These are phyloP conservation scores for Pyrrhopygopsis socrates DNA, from an alignment of 2,888 invertebrate genomes.

Conservation along the genomic window DNA sequence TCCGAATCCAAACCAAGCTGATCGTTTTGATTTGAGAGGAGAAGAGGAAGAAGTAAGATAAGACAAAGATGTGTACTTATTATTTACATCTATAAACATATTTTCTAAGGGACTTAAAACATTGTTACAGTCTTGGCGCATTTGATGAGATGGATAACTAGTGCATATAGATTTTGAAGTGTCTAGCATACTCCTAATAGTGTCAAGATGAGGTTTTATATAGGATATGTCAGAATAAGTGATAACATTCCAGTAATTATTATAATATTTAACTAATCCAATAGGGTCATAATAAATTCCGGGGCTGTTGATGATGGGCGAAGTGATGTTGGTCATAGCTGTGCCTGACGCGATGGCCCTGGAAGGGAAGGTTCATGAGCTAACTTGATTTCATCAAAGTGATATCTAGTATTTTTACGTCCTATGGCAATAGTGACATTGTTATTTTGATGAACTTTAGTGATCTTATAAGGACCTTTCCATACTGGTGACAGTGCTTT, in stretches of 20 bases:
- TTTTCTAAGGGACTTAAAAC: too few relatives aligned
- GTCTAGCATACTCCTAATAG: neutral
- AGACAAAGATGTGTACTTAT: too few relatives aligned
- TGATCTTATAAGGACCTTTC: conserved; percentile 84
- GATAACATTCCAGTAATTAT: conserved; percentile 9
- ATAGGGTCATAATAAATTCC: conserved; percentile 21
- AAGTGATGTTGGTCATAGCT: too few relatives aligned
- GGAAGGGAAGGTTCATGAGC: too few relatives aligned
- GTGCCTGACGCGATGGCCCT: too few relatives aligned
- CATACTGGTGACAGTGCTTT: conserved; percentile 38
- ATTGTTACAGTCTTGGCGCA: too few relatives aligned
- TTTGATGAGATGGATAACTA: too few relatives aligned
- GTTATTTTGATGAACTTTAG: conserved; percentile 80
- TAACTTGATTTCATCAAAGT: conserved; percentile 71
- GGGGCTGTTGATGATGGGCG: conserved; percentile 22
- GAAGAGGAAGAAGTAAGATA: too few relatives aligned
- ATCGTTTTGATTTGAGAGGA: too few relatives aligned
- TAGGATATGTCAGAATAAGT: neutral
- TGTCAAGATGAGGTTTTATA: conserved; percentile 17
- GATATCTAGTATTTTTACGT: conserved; percentile 68
- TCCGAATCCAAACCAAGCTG: neutral
- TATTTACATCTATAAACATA: too few relatives aligned
- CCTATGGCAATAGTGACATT: conserved; percentile 75
- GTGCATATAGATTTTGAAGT: neutral
- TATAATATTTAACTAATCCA: conserved; percentile 8